Base-by-base conservation (phyloP, 2,888 invertebrate genomes). In the Eueremaeus valkanovi region DNA sequence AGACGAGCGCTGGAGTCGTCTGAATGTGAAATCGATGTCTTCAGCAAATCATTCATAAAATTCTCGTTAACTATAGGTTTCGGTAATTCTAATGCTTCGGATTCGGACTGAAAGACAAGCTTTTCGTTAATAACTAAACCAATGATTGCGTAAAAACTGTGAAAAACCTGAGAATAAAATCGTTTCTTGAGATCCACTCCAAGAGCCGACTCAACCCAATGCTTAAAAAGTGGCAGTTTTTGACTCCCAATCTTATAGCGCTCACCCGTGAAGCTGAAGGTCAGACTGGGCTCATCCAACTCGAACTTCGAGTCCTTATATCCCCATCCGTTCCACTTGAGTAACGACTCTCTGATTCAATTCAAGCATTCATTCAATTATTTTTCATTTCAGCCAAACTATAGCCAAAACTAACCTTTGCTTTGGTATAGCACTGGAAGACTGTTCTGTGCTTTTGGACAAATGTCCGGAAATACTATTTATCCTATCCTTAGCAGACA, bases 261-360 rank as follows among this genome's bases (percentile, higher is more conserved):
- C 82, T 90, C 87, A 68, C 97, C 97, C 1, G 89, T 90, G 83
- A 99, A 96, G 78, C 87, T 87, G 70, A 92, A 87, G n/a, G 88
- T 84, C 5, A 85, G 81, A 29, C 79, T 76, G 29, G 77, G 72
- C 72, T 87, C 87, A 76, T 89, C 85, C 8, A 91, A 82, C 73
- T 87, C 84, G 84, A 99, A 98, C 84, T 88, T 88, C 0, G 96
- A 93, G 84, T 98, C 97, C 79, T 90, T 92, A 86, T 97, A 99
- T n/a, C 99, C 99, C 99, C 99, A 99, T 29, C 99, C 99, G 85
- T 97, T 95, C 98, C 98, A 98, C 86, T 95, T 97, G 73, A 98
- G 85, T 45, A 93, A 84, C 74, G 95, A 91, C 85, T 95, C 93
- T 81, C 96, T 58, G 31, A 3, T 31, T 96, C n/a, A n/a, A n/a